Base-by-base conservation (phyloP, 2,888 invertebrate genomes). In the Xestia sexstrigata region DNA sequence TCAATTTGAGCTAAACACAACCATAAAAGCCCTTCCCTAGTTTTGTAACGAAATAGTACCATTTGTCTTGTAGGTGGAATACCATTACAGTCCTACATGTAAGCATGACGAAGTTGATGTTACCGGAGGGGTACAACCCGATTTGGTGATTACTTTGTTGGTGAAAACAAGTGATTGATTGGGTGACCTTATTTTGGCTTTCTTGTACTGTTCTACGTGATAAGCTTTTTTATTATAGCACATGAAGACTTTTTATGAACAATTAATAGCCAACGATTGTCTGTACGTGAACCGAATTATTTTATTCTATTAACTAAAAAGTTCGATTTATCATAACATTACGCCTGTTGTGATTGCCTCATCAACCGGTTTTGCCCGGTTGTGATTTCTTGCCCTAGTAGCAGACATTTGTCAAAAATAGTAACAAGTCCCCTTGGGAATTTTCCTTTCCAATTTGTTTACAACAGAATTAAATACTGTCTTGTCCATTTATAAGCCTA, bases 41-140 rank as follows among this genome's bases (percentile, higher is more conserved):
- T 86, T 81, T 75, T 87, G 81, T 88, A 87, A 90, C 81, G 84
- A 90, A 92, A 92, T 89, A 88, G 87, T 78, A 70, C 79, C 87
- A 93, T 93, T 92, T 92, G 87, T 92, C 90, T 91, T 89, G 81
- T 35, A 52, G 71, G 70, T 65, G 84, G 79, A 70, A 83, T 86
- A 49, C 17, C 73, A 74, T 72, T 81, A 76, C 67, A 52, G 65
- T 55, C 35, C 65, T 74, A 65, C 65, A 80, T 73, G 74, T 81
- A 77, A 78, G 74, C 82, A 81, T 81, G 78, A 88, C 76, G 60
- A 52, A 65, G 74, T 76, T 42, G 76, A 88, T 84, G 66, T 62
- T 71, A 86, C 86, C 80, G 84, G 79, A 13, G 45, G 74, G 74
- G 65, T 72, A 78, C 70, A 79, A 65, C 74, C 42, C 70, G 58